These are phyloP conservation scores for Dinocampus coccinellae DNA, from an alignment of 2,888 invertebrate species.

Conservation along the genomic window DNA sequence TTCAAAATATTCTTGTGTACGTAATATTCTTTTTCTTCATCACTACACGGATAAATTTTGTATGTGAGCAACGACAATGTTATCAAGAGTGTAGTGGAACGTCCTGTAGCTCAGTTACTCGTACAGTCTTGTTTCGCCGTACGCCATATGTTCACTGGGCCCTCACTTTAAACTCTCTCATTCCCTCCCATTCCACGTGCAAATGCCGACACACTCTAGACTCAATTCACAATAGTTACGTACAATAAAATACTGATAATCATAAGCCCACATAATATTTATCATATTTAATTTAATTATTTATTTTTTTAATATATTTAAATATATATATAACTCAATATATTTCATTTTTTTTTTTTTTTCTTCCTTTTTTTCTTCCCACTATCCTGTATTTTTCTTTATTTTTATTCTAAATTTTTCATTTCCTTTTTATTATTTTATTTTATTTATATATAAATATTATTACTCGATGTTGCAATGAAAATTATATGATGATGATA, in stretches of 20 bases:
- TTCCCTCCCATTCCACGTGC: conserved; percentile 18
- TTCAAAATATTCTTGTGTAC: not conserved
- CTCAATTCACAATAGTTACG: conserved; percentile 1
- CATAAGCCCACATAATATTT: no score
- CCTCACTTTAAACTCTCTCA: conserved; percentile 43
- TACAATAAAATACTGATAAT: not conserved
- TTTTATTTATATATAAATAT: no score
- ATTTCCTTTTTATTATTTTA: no score
- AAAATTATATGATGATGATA: not conserved
- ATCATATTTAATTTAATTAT: no score
- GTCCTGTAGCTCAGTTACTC: conserved; percentile 30
- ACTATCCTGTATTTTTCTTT: no score
- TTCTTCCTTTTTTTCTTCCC: no score
- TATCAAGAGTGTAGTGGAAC: conserved; percentile 26
- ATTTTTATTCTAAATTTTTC: no score
- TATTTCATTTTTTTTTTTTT: no score
- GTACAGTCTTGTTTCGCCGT: conserved; percentile 51
- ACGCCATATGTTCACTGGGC: conserved; percentile 56
- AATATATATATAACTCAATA: no score
- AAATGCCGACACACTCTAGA: conserved; percentile 21
- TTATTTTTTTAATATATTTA: no score
- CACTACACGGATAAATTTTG: not conserved
- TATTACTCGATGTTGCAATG: not conserved
- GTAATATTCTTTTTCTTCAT: no score
- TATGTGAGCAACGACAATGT: not conserved